These are phyloP conservation scores for Lerema accius DNA, from an alignment of 1,140 invertebrate species.

Conservation along the genomic window DNA sequence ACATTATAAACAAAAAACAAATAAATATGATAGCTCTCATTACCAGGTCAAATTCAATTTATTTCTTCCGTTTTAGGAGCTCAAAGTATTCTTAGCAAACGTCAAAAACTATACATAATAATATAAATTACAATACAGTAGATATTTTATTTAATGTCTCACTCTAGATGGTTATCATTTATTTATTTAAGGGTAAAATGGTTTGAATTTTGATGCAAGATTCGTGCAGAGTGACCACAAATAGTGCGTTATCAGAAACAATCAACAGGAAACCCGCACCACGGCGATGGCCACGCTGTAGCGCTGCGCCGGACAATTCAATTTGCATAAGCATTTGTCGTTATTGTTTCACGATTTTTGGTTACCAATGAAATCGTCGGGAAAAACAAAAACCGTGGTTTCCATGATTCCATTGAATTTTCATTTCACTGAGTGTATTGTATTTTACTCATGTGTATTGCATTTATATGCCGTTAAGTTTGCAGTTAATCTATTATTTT, in stretches of 20 bases:
- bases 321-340: constrained; percentile 64
- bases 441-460: background rate
- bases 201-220: constrained; percentile 39
- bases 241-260: constrained; percentile 57
- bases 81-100: no score
- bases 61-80: no score
- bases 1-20: no score
- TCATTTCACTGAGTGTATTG: constrained; percentile 4
- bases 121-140: no score
- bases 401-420: background rate
- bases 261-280: constrained; percentile 50
- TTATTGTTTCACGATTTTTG: constrained; percentile 43
- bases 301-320: constrained; percentile 47
- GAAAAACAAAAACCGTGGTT: constrained; percentile 1
- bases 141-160: background rate
- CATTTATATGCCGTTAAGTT: background rate
- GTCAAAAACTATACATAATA: no score
- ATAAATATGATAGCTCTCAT: no score
- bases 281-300: constrained; percentile 42
- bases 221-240: constrained; percentile 52
- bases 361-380: constrained; percentile 4
- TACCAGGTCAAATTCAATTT: no score
- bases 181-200: constrained; percentile 2
- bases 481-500: no score
- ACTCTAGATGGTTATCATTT: constrained; percentile 6